These are phyloP conservation scores for Sorex fumeus DNA, from an alignment of 2,113 vertebrate genomes.

Conservation along the genomic window DNA sequence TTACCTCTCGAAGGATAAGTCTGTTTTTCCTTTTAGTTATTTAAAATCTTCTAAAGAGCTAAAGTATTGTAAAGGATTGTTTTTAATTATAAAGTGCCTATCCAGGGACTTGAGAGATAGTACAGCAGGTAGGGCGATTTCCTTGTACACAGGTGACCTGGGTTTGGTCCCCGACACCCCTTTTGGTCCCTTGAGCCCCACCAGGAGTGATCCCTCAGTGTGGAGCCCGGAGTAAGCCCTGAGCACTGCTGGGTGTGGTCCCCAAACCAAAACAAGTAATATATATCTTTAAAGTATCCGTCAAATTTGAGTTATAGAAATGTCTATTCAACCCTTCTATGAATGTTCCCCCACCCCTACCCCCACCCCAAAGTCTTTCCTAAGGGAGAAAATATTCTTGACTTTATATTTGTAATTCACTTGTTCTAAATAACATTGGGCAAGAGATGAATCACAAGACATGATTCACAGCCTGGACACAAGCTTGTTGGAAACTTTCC, in stretches of 20 bases:
- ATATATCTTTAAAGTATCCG: too few relatives aligned
- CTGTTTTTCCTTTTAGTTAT: too few relatives aligned
- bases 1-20: not conserved
- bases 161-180: too few relatives aligned
- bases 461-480: not conserved
- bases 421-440: slow-evolving; percentile 4
- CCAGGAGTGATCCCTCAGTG: too few relatives aligned
- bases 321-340: not conserved
- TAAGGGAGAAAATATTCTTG: not conserved
- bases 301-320: not conserved
- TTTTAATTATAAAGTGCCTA: too few relatives aligned
- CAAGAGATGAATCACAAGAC: slow-evolving; percentile 23
- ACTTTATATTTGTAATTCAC: slow-evolving; percentile 40
- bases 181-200: too few relatives aligned
- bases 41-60: not conserved
- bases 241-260: too few relatives aligned
- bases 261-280: too few relatives aligned
- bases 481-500: not conserved
- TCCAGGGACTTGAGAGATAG: too few relatives aligned
- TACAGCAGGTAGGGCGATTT: too few relatives aligned
- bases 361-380: not conserved
- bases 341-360: not conserved
- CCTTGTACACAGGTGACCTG: too few relatives aligned
- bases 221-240: too few relatives aligned
- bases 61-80: not conserved